Evolutionary conservation across 2,797 vertebrate species (phyloP), one percentile per base, ranked within the genome.

Genomic region (Cuniculus paca): DNA sequence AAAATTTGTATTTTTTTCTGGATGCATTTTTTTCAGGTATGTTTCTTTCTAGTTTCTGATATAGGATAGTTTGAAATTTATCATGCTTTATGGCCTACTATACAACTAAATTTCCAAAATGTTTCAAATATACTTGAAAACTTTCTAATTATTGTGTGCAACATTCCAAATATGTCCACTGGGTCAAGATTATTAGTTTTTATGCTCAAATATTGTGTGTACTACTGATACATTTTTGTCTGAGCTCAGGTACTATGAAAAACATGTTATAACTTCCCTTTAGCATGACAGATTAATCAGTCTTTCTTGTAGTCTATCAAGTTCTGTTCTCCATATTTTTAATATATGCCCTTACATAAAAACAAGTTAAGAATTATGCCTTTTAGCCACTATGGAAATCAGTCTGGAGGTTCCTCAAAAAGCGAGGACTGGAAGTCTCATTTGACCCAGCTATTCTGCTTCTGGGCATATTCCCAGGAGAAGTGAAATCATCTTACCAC

Each of bases 241-340:
- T 84, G 56, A 94, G 63, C 17, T 79, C 56, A 58, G 56, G 65
- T 22, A 87, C 56, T 87, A 48, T 85, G 39, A 83, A 50, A 4
- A 52, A 24, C 31, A 5, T 85, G 6, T 45, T 58, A 60, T 79
- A 86, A 80, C 16, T 42, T 83, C 31, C 16, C 2, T 54, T 11
- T 61, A 22, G 34, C 17, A 42, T 87, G 17, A 75, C 4, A 90
- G 14, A 84, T 90, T 61, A 77, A 77, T 56, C 17, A 56, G 79
- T 79, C 36, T 86, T 2, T 45, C 50, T 84, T 80, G 26, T 77
- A 86, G 60, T 78, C 54, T 92, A 39, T 72, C 11, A 70, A 52
- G n/a, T 36, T 97, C 80, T 90, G 4, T 63, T 81, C 39, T 88
- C 48, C 31, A 61, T 65, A 82, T 87, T 91, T 93, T 88, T 28